phyloP scores from a whole-genome alignment of 2,113 vertebrate species.

The Ovis aries region DNA sequence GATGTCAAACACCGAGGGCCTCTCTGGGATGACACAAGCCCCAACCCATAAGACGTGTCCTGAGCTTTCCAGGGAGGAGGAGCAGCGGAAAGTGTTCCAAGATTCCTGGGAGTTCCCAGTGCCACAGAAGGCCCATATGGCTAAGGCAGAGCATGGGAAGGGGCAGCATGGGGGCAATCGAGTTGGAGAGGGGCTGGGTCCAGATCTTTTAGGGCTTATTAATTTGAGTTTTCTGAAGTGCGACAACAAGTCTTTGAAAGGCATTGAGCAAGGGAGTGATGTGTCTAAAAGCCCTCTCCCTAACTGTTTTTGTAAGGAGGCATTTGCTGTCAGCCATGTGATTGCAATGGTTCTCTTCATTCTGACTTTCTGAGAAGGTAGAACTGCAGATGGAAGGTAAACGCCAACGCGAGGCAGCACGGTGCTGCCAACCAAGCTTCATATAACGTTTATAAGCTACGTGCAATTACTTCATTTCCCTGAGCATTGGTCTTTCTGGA shows the following conservation, averaged over 20 bases:
- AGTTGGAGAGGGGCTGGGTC: neutral
- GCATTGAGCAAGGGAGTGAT: neutral
- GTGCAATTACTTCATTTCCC: neutral
- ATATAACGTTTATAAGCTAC: neutral
- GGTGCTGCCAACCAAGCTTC: neutral
- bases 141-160: neutral
- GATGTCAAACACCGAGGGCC: neutral
- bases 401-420: neutral
- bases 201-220: neutral
- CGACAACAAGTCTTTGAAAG: neutral
- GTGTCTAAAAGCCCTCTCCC: neutral
- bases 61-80: neutral
- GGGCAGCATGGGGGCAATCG: accelerated
- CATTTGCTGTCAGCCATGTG: neutral
- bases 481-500: neutral
- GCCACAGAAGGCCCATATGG: neutral
- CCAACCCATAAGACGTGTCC: neutral
- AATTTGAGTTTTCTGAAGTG: neutral
- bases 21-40: neutral
- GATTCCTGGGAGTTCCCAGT: neutral
- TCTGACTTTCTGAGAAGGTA: neutral
- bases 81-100: neutral
- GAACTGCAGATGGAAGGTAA: neutral
- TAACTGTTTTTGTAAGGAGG: neutral
- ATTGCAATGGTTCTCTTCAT: neutral